phyloP scores from a whole-genome alignment of 1,140 invertebrate genomes.

The Drosophila saltans region DNA sequence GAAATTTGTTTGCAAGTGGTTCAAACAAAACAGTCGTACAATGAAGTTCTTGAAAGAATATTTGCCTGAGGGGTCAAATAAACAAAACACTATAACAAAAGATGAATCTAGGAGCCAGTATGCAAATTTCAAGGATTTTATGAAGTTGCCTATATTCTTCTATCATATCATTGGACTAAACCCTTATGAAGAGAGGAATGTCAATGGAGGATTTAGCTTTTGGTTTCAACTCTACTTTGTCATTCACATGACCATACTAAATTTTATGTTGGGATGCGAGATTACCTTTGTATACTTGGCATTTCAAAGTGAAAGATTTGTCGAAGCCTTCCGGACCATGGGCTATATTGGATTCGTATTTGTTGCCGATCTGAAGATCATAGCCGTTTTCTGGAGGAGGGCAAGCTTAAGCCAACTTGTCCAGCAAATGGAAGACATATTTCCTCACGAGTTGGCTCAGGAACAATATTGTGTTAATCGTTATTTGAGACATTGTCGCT shows the following conservation, averaged over 20 bases:
- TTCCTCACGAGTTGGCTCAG: conserved; percentile 33
- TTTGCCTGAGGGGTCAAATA: not conserved
- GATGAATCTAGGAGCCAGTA: not conserved
- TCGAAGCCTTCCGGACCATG: conserved; percentile 58
- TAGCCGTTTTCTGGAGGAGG: conserved; percentile 45
- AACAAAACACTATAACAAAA: not conserved
- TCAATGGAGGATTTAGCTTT: not conserved
- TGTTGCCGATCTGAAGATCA: conserved; percentile 58
- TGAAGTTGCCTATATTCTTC: conserved; percentile 38
- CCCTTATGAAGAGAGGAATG: conserved; percentile 31
- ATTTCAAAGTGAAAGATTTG: conserved; percentile 41
- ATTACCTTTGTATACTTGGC: conserved; percentile 18
- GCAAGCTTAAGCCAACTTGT: conserved; percentile 36
- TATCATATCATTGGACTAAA: conserved; percentile 48
- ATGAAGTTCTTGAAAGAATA: conserved; percentile 8
- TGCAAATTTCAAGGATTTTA: conserved; percentile 42
- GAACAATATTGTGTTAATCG: conserved; percentile 29
- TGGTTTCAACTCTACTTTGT: conserved; percentile 21
- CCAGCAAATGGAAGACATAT: conserved; percentile 39
- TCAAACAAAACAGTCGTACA: not conserved
- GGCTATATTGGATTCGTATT: conserved; percentile 59
- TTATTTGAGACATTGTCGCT: conserved; percentile 25
- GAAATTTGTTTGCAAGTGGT: not conserved
- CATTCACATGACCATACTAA: conserved; percentile 39
- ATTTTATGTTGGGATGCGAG: conserved; percentile 33